phyloP scores from a whole-genome alignment of 1,140 invertebrate genomes.

The Asbolus verrucosus region DNA sequence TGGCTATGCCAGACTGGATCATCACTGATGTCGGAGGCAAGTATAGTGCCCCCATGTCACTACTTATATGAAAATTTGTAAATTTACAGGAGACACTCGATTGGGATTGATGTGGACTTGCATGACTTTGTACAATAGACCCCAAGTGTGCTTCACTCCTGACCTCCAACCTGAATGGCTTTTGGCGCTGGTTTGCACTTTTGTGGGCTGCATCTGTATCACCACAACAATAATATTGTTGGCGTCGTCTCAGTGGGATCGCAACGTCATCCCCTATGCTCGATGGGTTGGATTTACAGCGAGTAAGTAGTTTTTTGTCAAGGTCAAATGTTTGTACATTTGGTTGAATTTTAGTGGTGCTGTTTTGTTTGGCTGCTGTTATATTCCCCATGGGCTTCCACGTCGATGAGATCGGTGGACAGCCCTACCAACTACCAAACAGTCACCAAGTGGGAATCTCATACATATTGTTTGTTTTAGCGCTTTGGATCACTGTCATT shows the following conservation, averaged over 20 bases:
- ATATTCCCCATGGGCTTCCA: slow-evolving; percentile 97
- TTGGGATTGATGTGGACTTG: slow-evolving; percentile 95
- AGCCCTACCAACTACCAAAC: slow-evolving; percentile 94
- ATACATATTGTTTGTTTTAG: slow-evolving; percentile 94
- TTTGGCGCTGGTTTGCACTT: slow-evolving; percentile 89
- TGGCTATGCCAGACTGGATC: slow-evolving; percentile 96
- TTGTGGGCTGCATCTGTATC: slow-evolving; percentile 92
- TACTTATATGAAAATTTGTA: slow-evolving; percentile 54
- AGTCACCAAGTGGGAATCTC: slow-evolving; percentile 96
- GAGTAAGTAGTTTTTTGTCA: slow-evolving; percentile 77
- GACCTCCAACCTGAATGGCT: slow-evolving; percentile 91
- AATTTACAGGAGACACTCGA: slow-evolving; percentile 85
- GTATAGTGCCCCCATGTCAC: slow-evolving; percentile 7
- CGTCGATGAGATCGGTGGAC: slow-evolving; percentile 94
- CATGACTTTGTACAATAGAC: slow-evolving; percentile 90
- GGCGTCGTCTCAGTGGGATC: slow-evolving; percentile 90
- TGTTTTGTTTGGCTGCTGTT: slow-evolving; percentile 94
- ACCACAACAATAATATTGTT: slow-evolving; percentile 91
- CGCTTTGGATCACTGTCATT: slow-evolving; percentile 95
- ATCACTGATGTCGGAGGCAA: slow-evolving; percentile 92
- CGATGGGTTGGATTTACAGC: slow-evolving; percentile 96
- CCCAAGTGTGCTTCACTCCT: slow-evolving; percentile 89
- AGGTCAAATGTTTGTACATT: not conserved
- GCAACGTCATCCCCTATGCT: slow-evolving; percentile 91
- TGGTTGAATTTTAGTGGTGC: slow-evolving; percentile 81